phyloP scores from a whole-genome alignment of 1,140 invertebrate species.

The Papilio machaon region DNA sequence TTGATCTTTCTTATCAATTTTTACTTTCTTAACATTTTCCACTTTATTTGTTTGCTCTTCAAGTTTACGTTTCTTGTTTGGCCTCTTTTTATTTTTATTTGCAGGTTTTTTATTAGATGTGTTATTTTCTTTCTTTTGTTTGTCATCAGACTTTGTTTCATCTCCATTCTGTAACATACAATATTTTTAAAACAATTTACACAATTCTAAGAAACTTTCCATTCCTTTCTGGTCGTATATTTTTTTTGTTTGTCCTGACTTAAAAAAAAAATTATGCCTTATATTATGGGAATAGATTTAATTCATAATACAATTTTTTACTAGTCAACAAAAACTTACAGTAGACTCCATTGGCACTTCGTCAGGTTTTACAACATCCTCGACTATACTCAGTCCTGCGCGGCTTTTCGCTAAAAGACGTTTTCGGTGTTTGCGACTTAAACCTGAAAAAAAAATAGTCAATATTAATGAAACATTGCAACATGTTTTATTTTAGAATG shows the following conservation, averaged over 20 bases:
- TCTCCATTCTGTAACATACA: slow-evolving; percentile 55
- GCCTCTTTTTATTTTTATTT: slow-evolving; percentile 48
- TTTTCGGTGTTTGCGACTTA: slow-evolving; percentile 68
- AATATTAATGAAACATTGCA: slow-evolving; percentile 6
- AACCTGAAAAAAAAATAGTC: slow-evolving; percentile 48
- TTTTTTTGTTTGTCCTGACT: too few species aligned
- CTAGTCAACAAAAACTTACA: slow-evolving; percentile 39
- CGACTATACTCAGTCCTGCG: slow-evolving; percentile 63
- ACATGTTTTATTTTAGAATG: neutral
- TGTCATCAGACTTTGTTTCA: slow-evolving; percentile 45
- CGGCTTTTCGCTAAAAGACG: slow-evolving; percentile 62
- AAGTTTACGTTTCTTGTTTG: slow-evolving; percentile 40
- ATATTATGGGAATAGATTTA: neutral
- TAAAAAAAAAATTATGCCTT: too few species aligned
- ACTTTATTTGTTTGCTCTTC: slow-evolving; percentile 41
- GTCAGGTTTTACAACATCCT: slow-evolving; percentile 44
- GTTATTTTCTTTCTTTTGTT: slow-evolving; percentile 47
- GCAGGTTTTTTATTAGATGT: slow-evolving; percentile 49
- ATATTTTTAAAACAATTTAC: neutral
- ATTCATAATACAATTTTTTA: too few species aligned
- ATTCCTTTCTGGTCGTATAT: neutral
- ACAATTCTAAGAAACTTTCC: neutral
- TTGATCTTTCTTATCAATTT: slow-evolving; percentile 38
- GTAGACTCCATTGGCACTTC: slow-evolving; percentile 37
- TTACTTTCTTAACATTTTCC: slow-evolving; percentile 45